These are phyloP conservation scores for Hyles vespertilio DNA, from an alignment of 1,140 invertebrate genomes.

Conservation along the genomic window DNA sequence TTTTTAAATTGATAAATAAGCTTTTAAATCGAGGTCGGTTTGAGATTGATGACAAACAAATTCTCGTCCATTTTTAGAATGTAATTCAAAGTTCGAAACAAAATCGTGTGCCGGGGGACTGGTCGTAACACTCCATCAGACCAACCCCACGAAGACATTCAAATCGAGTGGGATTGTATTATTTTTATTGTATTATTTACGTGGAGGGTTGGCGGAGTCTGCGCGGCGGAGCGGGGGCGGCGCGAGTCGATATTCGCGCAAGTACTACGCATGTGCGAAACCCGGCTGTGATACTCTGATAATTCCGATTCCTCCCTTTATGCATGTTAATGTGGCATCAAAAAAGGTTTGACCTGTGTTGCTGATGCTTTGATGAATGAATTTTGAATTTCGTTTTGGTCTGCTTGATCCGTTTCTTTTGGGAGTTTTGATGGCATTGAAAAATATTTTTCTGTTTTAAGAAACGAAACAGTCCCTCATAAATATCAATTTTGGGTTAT, in stretches of 20 bases:
- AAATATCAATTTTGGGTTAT: too few species aligned
- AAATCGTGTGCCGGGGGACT: constrained; percentile 22
- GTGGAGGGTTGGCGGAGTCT: constrained; percentile 46
- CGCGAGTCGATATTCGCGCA: constrained; percentile 46
- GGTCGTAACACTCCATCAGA: constrained; percentile 31
- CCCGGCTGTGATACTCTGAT: constrained; percentile 29
- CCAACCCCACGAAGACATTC: constrained; percentile 35
- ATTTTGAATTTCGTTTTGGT: constrained; percentile 18
- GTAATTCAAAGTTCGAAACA: constrained; percentile 4
- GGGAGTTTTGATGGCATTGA: too few species aligned
- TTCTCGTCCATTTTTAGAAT: too few species aligned
- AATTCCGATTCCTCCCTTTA: constrained; percentile 63
- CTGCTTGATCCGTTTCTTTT: background rate
- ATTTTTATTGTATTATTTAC: constrained; percentile 68
- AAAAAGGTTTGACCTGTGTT: constrained; percentile 39
- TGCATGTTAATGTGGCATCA: constrained; percentile 57
- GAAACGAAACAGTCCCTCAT: too few species aligned
- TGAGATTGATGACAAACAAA: too few species aligned
- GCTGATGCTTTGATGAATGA: constrained; percentile 20
- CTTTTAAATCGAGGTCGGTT: too few species aligned
- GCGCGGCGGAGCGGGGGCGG: constrained; percentile 34
- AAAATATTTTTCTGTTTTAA: too few species aligned
- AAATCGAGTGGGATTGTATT: constrained; percentile 53
- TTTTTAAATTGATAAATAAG: too few species aligned
- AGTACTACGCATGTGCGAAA: constrained; percentile 62